Evolutionary conservation across 2,888 invertebrate genomes (phyloP), one percentile per base, ranked within the genome.

Genomic region (Anthophora plumipes): DNA sequence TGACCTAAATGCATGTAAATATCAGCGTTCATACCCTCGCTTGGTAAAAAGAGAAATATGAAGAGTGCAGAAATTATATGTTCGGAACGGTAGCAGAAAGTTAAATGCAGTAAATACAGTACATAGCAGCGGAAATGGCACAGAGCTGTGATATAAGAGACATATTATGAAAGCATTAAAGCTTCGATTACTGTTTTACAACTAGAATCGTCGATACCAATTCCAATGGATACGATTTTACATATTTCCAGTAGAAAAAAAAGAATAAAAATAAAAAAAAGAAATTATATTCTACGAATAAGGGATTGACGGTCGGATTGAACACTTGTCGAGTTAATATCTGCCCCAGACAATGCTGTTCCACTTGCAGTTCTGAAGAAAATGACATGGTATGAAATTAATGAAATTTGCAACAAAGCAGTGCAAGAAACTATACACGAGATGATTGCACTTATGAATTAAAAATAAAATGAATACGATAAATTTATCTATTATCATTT

Each of bases 1-100:
- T 91, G 91, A 91, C 91, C 90, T 82, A 89, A 88, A 90, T 91
- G 84, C 89, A 91, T 90, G 89, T 85, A 83, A 75, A 85, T 83
- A 82, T 81, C 67, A 61, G 41, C 59, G 52, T 66, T 68, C 22
- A 71, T 72, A 74, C 37, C 63, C 50, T 75, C 59, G 31, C 70
- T 70, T 61, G 37, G 41, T 64, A 74, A 81, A 80, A 81, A 80
- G 52, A 66, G 52, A 67, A 83, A 75, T 54, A 83, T 37, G 48
- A 67, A 25, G 72, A 80, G 64, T 75, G 59, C 59, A 57, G 54
- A 72, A 77, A 74, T 82, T 77, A 76, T 31, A 59, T 37, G 71
- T 74, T 78, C 43, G 31, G 39, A 31, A 20, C 59, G 74, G 74
- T 68, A 79, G 61, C 57, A 55, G 50, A 69, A 48, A 37, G 61